A percentile compares a stretch with the other conserved stretches of the same genome.
Conservation (phyloP, 2,888 invertebrate species). For the Leptopilina myrica region DNA sequence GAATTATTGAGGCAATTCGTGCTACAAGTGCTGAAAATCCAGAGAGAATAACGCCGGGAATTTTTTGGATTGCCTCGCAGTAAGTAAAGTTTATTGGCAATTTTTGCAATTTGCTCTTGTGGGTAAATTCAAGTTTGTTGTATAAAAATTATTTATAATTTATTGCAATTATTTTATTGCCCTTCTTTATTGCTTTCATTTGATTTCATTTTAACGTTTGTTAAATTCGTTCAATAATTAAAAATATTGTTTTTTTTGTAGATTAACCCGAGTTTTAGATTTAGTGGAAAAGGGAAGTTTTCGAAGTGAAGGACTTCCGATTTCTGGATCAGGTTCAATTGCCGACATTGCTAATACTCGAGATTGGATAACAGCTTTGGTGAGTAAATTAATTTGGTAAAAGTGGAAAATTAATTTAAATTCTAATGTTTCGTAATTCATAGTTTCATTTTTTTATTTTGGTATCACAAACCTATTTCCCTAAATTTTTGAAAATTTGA, state of each 20-base stretch:
- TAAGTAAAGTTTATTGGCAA: slow-evolving; percentile 46
- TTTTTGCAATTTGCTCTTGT: no score
- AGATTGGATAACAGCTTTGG: slow-evolving; percentile 71
- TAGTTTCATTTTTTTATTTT: no score
- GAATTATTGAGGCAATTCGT: slow-evolving; percentile 83
- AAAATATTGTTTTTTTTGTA: slow-evolving; percentile 51
- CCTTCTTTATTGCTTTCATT: neutral
- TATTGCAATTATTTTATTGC: neutral
- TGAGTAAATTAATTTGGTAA: slow-evolving; percentile 65
- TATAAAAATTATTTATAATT: neutral
- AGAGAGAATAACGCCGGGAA: slow-evolving; percentile 77
- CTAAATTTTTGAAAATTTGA: no score
- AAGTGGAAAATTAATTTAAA: no score
- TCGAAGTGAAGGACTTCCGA: slow-evolving; percentile 68
- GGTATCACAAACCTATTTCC: no score
- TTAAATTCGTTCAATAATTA: neutral
- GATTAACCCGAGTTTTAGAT: slow-evolving; percentile 67
- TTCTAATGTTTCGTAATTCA: no score
- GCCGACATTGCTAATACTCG: slow-evolving; percentile 70
- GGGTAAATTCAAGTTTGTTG: neutral
- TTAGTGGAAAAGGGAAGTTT: slow-evolving; percentile 69
- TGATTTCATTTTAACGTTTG: no score
- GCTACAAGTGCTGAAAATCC: slow-evolving; percentile 80
- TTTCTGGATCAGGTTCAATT: slow-evolving; percentile 70
- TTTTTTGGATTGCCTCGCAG: slow-evolving; percentile 75